Percentiles rank a stretch among this genome's conserved stretches.
phyloP scores from a whole-genome alignment of 2,888 invertebrate genomes.

The Chloroclysta siterata region DNA sequence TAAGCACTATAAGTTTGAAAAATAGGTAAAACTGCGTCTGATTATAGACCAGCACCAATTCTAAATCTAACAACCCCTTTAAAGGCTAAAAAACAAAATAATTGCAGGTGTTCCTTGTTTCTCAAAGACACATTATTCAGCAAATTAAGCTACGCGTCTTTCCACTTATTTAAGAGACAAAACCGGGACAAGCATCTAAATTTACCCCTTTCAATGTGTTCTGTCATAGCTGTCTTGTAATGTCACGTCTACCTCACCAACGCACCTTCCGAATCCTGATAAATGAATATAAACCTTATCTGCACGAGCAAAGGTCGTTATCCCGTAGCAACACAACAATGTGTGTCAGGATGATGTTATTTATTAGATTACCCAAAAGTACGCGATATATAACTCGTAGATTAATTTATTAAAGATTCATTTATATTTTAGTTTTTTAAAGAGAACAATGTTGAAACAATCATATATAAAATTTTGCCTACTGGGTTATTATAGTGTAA shows the following conservation, averaged over 20 bases:
- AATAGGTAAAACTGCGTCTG: too few species aligned
- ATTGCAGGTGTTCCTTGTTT: background rate
- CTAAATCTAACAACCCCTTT: too few species aligned
- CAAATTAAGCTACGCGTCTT: constrained; percentile 8
- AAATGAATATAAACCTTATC: constrained; percentile 12
- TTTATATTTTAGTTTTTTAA: background rate
- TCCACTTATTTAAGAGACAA: background rate
- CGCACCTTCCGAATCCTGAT: constrained; percentile 16
- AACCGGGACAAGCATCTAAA: constrained; percentile 31
- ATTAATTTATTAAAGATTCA: background rate
- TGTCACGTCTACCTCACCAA: constrained; percentile 47
- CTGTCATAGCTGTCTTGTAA: constrained; percentile 52
- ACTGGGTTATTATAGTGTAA: too few species aligned
- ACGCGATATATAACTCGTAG: constrained; percentile 1
- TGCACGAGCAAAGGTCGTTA: background rate
- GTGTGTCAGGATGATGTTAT: constrained; percentile 11
- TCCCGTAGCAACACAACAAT: background rate
- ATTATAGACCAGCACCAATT: too few species aligned
- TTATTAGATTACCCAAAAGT: constrained; percentile 10
- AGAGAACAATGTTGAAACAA: too few species aligned
- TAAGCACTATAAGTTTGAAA: too few species aligned
- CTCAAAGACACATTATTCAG: constrained; percentile 3
- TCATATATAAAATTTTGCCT: too few species aligned
- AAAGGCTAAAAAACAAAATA: too few species aligned
- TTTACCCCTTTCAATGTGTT: constrained; percentile 43